Evolutionary conservation across 2,888 invertebrate species (phyloP).

Genomic region (Apocheima hispidaria): DNA sequence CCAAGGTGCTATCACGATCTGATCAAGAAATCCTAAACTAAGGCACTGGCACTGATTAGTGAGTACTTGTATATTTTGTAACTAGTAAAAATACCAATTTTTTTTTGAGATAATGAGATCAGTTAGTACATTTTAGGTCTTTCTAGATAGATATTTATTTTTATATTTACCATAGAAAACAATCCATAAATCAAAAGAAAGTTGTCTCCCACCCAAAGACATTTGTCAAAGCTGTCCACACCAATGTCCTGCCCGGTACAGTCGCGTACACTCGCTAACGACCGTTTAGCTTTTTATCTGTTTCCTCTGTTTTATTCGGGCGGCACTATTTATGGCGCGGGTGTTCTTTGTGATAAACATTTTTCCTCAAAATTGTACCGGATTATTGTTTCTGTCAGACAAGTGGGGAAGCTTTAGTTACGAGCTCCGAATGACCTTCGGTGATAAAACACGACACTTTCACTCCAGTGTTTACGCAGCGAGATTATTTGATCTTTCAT

Average conservation of each 20-base stretch:
- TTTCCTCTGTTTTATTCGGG: constrained; percentile 78
- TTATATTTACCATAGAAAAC: constrained; percentile 33
- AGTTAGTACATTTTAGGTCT: no score
- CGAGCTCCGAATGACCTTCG: constrained; percentile 72
- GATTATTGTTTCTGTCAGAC: constrained; percentile 82
- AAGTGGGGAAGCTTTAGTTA: constrained; percentile 73
- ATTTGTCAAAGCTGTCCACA: constrained; percentile 69
- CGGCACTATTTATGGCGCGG: constrained; percentile 80
- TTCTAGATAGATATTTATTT: no score
- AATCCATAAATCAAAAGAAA: constrained; percentile 38
- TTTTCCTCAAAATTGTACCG: constrained; percentile 75
- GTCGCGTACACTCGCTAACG: constrained; percentile 60
- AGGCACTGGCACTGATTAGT: no score
- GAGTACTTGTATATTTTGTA: no score
- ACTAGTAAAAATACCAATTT: no score
- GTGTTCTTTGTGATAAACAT: constrained; percentile 81
- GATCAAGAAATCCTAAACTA: no score
- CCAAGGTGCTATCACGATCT: no score
- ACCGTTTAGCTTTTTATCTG: constrained; percentile 78
- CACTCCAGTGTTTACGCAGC: constrained; percentile 33
- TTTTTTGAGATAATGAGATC: no score
- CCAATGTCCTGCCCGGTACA: constrained; percentile 55
- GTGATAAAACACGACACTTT: constrained; percentile 54
- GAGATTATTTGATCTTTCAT: constrained; percentile 46
- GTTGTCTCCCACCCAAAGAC: constrained; percentile 40